Evolutionary conservation across 2,797 vertebrate genomes (phyloP).

Genomic region (Sebastes nivosus): DNA sequence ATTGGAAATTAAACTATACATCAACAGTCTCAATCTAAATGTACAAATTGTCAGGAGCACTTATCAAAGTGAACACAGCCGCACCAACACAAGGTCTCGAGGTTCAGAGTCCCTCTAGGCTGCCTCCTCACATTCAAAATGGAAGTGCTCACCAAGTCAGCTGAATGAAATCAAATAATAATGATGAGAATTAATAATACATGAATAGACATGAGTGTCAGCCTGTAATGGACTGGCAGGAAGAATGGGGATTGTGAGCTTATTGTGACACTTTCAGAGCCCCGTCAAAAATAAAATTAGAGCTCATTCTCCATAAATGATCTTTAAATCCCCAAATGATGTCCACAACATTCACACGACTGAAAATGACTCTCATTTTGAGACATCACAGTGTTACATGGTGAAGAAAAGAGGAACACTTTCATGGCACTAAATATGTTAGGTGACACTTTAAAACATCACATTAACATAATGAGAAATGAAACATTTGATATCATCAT

Average conservation of each 20-base stretch:
- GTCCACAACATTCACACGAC: background rate
- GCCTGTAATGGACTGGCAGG: background rate
- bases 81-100: background rate
- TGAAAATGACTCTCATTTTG: background rate
- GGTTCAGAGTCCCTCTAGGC: background rate
- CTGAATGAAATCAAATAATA: constrained; percentile 60
- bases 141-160: constrained; percentile 40
- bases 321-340: background rate
- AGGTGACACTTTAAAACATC: background rate
- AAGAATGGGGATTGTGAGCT: background rate
- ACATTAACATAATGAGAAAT: background rate
- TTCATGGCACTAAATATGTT: background rate
- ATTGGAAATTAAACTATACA: background rate
- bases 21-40: background rate
- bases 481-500: background rate
- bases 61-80: constrained; percentile 23
- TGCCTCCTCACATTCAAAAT: constrained; percentile 43
- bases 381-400: background rate
- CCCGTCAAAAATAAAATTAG: background rate
- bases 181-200: constrained; percentile 62
- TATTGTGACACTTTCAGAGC: background rate
- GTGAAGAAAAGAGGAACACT: background rate
- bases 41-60: background rate
- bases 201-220: constrained; percentile 48
- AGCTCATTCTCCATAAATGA: background rate